Percentiles rank a stretch among this genome's conserved stretches.
These are phyloP conservation scores for Florisuga fusca DNA, from an alignment of 2,797 vertebrate species.

Conservation along the genomic window DNA sequence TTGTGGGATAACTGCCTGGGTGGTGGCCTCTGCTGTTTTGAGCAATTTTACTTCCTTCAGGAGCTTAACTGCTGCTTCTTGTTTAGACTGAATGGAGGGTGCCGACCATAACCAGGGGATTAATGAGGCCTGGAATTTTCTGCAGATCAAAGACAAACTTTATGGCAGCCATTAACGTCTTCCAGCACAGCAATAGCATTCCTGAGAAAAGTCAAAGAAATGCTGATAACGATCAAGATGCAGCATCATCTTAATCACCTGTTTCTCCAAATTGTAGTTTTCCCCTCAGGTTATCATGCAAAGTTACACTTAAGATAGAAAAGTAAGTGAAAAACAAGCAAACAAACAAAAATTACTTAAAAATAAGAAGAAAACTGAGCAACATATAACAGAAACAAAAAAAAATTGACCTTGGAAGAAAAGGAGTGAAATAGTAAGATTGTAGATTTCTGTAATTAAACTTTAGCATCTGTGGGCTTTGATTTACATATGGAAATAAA, in stretches of 20 bases:
- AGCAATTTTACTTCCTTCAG: not conserved
- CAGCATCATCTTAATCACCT: constrained; percentile 2
- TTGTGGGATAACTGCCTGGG: constrained; percentile 2
- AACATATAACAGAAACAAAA: not conserved
- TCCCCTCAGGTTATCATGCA: not conserved
- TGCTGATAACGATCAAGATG: not conserved
- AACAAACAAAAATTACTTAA: not conserved
- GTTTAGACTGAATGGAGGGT: constrained; percentile 7
- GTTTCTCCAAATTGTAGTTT: not conserved
- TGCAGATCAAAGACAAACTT: constrained; percentile 58
- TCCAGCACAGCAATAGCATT: constrained; percentile 3
- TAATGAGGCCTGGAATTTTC: constrained; percentile 39
- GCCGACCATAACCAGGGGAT: not conserved
- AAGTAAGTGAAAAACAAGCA: rapidly evolving
- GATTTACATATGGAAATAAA: not conserved
- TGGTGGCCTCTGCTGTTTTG: constrained; percentile 14
- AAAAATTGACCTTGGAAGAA: not conserved
- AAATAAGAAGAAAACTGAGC: not conserved
- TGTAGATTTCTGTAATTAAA: not conserved
- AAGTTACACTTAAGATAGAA: not conserved
- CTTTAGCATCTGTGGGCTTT: not conserved
- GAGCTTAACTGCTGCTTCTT: constrained; percentile 32
- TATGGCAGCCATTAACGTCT: constrained; percentile 24
- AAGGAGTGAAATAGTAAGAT: not conserved
- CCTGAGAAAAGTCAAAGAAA: constrained; percentile 34